These are phyloP conservation scores for Argyrosomus regius DNA, from an alignment of 2,797 vertebrate species.

Conservation along the genomic window DNA sequence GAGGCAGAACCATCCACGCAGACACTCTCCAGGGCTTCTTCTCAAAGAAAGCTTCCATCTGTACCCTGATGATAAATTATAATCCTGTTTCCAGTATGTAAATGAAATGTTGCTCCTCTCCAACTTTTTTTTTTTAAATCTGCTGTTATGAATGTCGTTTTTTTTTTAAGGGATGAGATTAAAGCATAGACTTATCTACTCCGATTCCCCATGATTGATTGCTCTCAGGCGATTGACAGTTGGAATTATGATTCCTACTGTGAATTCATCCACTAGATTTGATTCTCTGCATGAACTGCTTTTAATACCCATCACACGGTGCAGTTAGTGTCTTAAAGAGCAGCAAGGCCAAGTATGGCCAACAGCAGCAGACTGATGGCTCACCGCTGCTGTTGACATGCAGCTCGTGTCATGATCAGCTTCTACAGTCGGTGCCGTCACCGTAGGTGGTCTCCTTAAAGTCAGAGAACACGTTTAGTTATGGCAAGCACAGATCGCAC, in stretches of 20 bases:
- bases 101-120: constrained; percentile 38
- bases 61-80: constrained; percentile 24
- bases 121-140: constrained; percentile 23
- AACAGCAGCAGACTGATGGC: constrained; percentile 37
- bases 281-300: constrained; percentile 55
- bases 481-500: constrained; percentile 16
- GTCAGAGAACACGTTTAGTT: constrained; percentile 35
- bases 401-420: constrained; percentile 39
- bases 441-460: constrained; percentile 36
- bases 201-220: constrained; percentile 64
- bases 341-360: constrained; percentile 4
- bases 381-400: constrained; percentile 31
- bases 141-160: constrained; percentile 38
- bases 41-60: constrained; percentile 45
- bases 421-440: constrained; percentile 6
- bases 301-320: constrained; percentile 55
- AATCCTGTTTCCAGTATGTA: constrained; percentile 40
- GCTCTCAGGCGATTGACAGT: constrained; percentile 48
- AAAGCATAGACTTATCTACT: constrained; percentile 34
- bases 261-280: constrained; percentile 67
- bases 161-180: constrained; percentile 45
- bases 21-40: constrained; percentile 25
- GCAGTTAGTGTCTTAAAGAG: constrained; percentile 28
- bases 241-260: constrained; percentile 48
- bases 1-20: constrained; percentile 23